A percentile compares a stretch with the other conserved stretches of the same genome.
These are phyloP conservation scores for Petrosia ficiformis DNA, from an alignment of 37 sponge, comb jelly and placozoan species.

Conservation along the genomic window DNA sequence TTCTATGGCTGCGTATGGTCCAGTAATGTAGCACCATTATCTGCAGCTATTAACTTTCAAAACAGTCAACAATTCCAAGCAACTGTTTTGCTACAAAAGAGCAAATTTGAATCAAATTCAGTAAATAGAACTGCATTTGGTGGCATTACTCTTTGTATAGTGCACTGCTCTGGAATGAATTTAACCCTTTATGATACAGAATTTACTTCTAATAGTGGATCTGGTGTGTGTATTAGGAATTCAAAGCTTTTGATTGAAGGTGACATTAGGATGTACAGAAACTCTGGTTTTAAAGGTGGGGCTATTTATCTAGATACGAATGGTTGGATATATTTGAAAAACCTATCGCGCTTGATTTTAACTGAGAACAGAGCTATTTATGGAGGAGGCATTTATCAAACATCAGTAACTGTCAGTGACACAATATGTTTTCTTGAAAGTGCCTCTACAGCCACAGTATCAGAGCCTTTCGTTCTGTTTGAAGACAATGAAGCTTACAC, in stretches of 20 bases:
- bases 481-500: neutral
- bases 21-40: no score
- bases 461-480: neutral
- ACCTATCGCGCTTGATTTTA: neutral
- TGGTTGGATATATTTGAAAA: neutral
- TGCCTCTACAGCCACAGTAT: neutral
- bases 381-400: neutral
- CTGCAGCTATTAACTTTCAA: no score
- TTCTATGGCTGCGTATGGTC: no score
- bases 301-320: neutral
- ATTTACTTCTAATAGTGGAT: neutral
- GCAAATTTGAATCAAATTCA: no score
- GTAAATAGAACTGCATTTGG: conserved; percentile 4
- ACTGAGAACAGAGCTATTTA: neutral
- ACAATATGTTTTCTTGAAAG: neutral
- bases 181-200: neutral
- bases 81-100: no score
- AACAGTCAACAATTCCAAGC: no score
- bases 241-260: neutral
- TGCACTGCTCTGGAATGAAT: neutral
- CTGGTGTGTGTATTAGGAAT: neutral
- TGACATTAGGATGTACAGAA: neutral
- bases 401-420: neutral
- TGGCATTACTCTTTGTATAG: neutral
- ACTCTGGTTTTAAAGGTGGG: neutral